These are phyloP conservation scores for Lota lota DNA, from an alignment of 2,113 vertebrate species.

Conservation along the genomic window DNA sequence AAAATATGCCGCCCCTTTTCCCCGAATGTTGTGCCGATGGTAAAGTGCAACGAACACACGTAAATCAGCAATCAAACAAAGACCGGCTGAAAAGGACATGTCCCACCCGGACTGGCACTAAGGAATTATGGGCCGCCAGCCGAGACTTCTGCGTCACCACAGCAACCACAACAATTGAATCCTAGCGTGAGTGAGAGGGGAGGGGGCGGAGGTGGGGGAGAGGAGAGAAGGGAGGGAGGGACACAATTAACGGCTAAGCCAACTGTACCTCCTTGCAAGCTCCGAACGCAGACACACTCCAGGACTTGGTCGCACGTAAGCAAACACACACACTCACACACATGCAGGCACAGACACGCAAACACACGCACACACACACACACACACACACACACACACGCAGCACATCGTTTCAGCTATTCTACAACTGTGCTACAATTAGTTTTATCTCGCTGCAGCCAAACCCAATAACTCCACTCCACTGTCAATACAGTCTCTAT, in stretches of 20 bases:
- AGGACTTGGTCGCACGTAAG: slow-evolving; percentile 25
- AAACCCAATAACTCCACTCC: slow-evolving; percentile 42
- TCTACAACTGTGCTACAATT: slow-evolving; percentile 40
- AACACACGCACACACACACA: background rate
- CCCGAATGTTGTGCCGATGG: slow-evolving; percentile 32
- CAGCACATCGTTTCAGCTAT: background rate
- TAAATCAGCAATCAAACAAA: slow-evolving; percentile 68
- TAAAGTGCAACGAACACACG: slow-evolving; percentile 52
- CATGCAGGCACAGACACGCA: background rate
- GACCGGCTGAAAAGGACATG: slow-evolving; percentile 66
- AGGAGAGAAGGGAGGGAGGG: slow-evolving; percentile 12
- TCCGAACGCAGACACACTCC: slow-evolving; percentile 43
- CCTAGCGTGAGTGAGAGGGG: slow-evolving; percentile 30
- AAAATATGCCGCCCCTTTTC: background rate
- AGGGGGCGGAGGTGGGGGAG: slow-evolving; percentile 22
- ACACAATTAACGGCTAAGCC: slow-evolving; percentile 9
- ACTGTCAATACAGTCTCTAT: slow-evolving; percentile 43
- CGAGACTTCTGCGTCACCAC: slow-evolving; percentile 61
- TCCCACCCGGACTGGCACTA: slow-evolving; percentile 64
- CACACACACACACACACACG: background rate
- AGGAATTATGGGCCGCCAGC: slow-evolving; percentile 64
- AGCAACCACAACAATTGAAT: slow-evolving; percentile 60
- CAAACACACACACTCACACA: background rate
- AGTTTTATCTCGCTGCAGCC: slow-evolving; percentile 32
- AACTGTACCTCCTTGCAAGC: slow-evolving; percentile 44